Evolutionary conservation across 2,888 invertebrate genomes (phyloP).

Genomic region (Apotomis turbidana): DNA sequence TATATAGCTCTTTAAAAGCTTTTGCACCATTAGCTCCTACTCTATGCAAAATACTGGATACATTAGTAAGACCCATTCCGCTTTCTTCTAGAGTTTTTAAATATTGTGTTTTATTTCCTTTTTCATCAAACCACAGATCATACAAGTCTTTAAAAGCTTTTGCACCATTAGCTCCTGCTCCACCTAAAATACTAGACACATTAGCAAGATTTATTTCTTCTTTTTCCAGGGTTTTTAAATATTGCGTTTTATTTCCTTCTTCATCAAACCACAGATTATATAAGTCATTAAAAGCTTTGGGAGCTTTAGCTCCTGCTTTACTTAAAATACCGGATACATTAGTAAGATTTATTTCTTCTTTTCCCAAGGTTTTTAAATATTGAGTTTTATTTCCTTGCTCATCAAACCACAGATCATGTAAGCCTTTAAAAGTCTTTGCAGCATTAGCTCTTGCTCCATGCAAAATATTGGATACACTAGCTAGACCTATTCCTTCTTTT

Average conservation of each 20-base stretch:
- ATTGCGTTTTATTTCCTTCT: constrained; percentile 40
- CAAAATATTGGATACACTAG: too few relatives aligned
- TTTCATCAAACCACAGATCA: constrained; percentile 51
- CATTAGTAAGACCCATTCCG: constrained; percentile 44
- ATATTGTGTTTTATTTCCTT: constrained; percentile 46
- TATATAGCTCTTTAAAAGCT: constrained; percentile 53
- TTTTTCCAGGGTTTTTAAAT: constrained; percentile 43
- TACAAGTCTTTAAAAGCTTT: constrained; percentile 52
- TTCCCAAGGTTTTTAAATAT: constrained; percentile 15
- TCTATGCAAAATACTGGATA: constrained; percentile 29
- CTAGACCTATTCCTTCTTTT: too few relatives aligned
- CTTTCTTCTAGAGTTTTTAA: constrained; percentile 44
- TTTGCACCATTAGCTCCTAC: constrained; percentile 49
- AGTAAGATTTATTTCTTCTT: constrained; percentile 41
- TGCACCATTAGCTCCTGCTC: constrained; percentile 50
- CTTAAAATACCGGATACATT: constrained; percentile 50
- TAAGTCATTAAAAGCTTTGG: constrained; percentile 47
- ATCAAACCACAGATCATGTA: constrained; percentile 44
- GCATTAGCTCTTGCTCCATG: constrained; percentile 43
- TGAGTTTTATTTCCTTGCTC: too few relatives aligned
- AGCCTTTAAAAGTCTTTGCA: constrained; percentile 45
- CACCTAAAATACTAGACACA: constrained; percentile 50
- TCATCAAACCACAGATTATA: constrained; percentile 46
- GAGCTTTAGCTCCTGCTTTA: constrained; percentile 44
- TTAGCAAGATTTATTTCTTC: constrained; percentile 46